Base-by-base conservation (phyloP, 1,140 invertebrate genomes). In the Druon quercuslanigerum region DNA sequence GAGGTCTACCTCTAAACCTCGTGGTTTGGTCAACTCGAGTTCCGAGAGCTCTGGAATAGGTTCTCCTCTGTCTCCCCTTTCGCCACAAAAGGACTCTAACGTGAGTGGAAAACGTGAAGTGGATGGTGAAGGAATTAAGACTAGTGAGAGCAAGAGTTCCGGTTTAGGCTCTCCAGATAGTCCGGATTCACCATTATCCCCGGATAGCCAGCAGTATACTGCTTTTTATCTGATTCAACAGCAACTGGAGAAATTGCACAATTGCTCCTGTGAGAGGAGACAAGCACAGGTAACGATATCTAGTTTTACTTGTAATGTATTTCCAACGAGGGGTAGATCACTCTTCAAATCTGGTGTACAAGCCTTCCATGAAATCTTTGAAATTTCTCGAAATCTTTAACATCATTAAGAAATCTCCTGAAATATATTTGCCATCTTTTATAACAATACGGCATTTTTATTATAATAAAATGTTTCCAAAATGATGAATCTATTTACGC, bases 1-100 rank as follows among this genome's bases (percentile, higher is more conserved):
- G 16, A 82, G 52, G 16, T 77, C 74, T 13, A 51, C 33, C 0
- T 76, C 72, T 12, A 77, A 20, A 17, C 72, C 73, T 40, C 74
- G 76, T 14, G 75, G 84, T 17, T 40, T 89, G 16, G 86, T 83
- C 46, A 88, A 85, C 76, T 89, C 88, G 3, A 89, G 87, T 33
- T 89, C 88, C 2, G 88, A 89, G 52, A 89, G 88, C 74, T 89
- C 88, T 0, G 88, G 88, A 3, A 86, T 89, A 3, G 87, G 83
- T 1, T 89, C 88, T 14, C 88, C 87, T 3, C 75, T 89, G 33
- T 89, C 88, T n/a, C 88, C 88, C 6, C 74, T 89, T 12, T 89
- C 87, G 12, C 87, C 87, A n/a, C 82, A 83, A 11, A 86, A 80
- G 17, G 86, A 89, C 16, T 50, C 71, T 0, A 71, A 76, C 40